phyloP scores from a whole-genome alignment of 2,888 invertebrate species.

The Chrysotoxum bicinctum region DNA sequence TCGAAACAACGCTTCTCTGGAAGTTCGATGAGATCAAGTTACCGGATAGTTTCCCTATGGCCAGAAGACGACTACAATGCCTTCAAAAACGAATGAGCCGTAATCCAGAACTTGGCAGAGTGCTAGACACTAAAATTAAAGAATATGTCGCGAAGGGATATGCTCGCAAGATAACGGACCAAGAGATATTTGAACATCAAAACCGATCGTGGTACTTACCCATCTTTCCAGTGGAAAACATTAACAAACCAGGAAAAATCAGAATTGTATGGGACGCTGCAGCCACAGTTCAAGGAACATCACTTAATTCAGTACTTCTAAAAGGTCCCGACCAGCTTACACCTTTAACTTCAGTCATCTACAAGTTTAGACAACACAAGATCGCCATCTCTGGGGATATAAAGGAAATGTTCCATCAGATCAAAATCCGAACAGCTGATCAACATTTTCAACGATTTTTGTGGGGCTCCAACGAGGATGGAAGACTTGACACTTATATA shows the following conservation, averaged over 20 bases:
- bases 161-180: conserved; percentile 42
- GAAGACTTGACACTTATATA: conserved; percentile 62
- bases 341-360: conserved; percentile 74
- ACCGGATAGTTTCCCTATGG: conserved; percentile 40
- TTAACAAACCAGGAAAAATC: conserved; percentile 74
- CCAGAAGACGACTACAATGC: conserved; percentile 52
- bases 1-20: conserved; percentile 11
- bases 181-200: conserved; percentile 36
- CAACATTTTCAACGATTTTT: conserved; percentile 75
- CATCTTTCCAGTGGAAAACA: conserved; percentile 65
- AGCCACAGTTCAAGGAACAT: background rate
- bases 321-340: conserved; percentile 76
- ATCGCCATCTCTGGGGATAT: conserved; percentile 76
- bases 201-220: conserved; percentile 74
- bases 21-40: conserved; percentile 37
- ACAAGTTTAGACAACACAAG: conserved; percentile 75
- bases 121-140: conserved; percentile 49
- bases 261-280: conserved; percentile 77
- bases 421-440: conserved; percentile 71
- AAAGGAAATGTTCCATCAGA: conserved; percentile 75
- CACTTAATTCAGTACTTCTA: conserved; percentile 1
- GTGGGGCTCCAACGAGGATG: conserved; percentile 70
- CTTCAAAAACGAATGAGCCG: conserved; percentile 53
- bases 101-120: conserved; percentile 28
- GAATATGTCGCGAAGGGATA: conserved; percentile 72